phyloP scores from a whole-genome alignment of 2,797 vertebrate species.

The Brachyrhaphis roseni region DNA sequence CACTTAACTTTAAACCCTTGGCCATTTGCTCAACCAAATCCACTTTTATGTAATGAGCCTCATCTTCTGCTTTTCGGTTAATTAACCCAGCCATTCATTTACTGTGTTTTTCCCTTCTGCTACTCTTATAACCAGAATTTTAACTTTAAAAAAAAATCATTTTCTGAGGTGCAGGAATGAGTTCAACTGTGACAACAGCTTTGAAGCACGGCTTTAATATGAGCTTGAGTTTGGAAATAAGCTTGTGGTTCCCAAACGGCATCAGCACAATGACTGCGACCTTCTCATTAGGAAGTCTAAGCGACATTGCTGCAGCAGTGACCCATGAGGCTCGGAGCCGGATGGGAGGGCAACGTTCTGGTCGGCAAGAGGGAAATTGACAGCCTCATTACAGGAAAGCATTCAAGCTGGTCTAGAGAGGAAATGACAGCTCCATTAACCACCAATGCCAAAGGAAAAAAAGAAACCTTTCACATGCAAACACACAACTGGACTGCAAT shows the following conservation, averaged over 20 bases:
- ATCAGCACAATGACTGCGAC: conserved; percentile 49
- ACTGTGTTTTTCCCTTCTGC: conserved; percentile 7
- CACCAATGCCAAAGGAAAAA: conserved; percentile 21
- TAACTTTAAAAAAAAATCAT: background rate
- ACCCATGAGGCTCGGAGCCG: conserved; percentile 36
- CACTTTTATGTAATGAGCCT: conserved; percentile 21
- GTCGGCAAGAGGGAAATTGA: conserved; percentile 38
- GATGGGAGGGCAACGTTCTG: conserved; percentile 21
- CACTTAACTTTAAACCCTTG: background rate
- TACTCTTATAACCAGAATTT: conserved; percentile 29
- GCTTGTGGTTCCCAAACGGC: conserved; percentile 31
- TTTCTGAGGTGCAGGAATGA: conserved; percentile 20
- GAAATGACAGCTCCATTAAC: conserved; percentile 63
- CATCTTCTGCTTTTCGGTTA: conserved; percentile 15
- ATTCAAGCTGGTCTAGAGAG: conserved; percentile 50
- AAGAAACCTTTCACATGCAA: background rate
- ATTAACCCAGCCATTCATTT: conserved; percentile 20
- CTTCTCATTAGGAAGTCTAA: conserved; percentile 44
- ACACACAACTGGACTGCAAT: background rate
- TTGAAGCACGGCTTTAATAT: conserved; percentile 47
- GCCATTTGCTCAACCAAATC: conserved; percentile 27
- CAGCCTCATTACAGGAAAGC: conserved; percentile 58
- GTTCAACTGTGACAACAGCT: conserved; percentile 13
- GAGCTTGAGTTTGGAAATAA: conserved; percentile 3
- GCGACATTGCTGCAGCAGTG: conserved; percentile 36